Base-by-base conservation (phyloP, 2,888 invertebrate genomes). In the Pseudolycoriella hygida region DNA sequence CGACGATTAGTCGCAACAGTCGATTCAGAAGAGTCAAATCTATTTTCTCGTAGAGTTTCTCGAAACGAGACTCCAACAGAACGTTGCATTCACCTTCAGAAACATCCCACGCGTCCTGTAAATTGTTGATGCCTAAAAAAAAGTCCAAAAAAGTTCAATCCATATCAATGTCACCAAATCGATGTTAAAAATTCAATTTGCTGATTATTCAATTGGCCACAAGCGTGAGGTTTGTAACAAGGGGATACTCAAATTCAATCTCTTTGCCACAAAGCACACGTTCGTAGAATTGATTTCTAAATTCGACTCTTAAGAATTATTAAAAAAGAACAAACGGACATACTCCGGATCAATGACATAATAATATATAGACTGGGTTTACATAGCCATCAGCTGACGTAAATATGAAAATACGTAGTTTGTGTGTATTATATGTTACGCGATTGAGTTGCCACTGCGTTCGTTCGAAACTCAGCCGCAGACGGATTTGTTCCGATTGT, bases 31-130 rank as follows among this genome's bases (percentile, higher is more conserved):
- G 70, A 0, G 98, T 98, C 62, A 99, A 73, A 74, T 99, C 98
- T 54, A 99, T 98, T 68, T 99, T 99, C 66, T 99, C 98, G 58
- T 97, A 98, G n/a, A 99, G 72, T 60, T 98, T 99, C 61, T 98
- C 98, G 62, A 94, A 94, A 47, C 85, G 82, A 0, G 97, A 92
- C 67, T 99, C 97, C 30, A 99, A 69, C 47, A 99, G 71, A 1
- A 99, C 98, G 62, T 97, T 96, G 65, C 98, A 99, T 64, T 99
- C 97, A 8, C 97, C 97, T 67, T 99, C 98, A 39, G 81, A 76
- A 0, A 94, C 96, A 59, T 98, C 97, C 98, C 98, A 99, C 5
- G 99, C 96, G 57, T 98, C 96, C 68, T 92, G 89, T 8, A 92
- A 66, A 64, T 97, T 97, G 68, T 96, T 97, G 49, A 97, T 90